These are phyloP conservation scores for Halocaridina rubra DNA, from an alignment of 2,888 invertebrate genomes.

Conservation along the genomic window DNA sequence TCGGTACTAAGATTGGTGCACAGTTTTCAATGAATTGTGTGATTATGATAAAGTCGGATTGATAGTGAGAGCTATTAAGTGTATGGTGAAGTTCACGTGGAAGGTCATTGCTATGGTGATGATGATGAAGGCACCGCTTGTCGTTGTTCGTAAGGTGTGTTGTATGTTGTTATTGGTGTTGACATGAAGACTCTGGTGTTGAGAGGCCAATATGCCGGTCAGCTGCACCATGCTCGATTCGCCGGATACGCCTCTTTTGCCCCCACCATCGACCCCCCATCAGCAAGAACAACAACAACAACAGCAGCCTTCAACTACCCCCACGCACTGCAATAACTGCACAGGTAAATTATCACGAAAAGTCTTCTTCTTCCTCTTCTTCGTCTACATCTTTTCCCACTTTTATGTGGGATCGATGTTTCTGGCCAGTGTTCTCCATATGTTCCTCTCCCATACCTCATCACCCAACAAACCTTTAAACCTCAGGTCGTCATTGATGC, in stretches of 20 bases:
- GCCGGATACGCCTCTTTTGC: constrained; percentile 13
- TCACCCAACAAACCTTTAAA: no score
- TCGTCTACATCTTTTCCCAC: no score
- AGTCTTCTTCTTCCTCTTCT: no score
- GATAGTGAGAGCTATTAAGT: neutral
- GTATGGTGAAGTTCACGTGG: neutral
- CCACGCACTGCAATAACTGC: constrained; percentile 24
- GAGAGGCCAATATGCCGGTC: constrained; percentile 39
- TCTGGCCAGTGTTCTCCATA: no score
- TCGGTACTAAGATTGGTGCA: no score
- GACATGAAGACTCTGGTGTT: constrained; percentile 13
- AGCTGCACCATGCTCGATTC: constrained; percentile 37
- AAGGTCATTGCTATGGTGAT: neutral
- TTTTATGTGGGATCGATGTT: no score
- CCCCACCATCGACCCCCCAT: constrained; percentile 17
- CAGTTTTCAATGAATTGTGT: no score
- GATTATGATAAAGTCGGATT: neutral
- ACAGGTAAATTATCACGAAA: no score
- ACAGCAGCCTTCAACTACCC: neutral
- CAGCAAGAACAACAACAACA: neutral
- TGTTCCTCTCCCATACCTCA: no score
- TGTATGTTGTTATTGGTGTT: constrained; percentile 1
- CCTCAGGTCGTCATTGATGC: no score
- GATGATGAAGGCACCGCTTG: neutral
- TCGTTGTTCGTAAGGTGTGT: neutral